phyloP scores from a whole-genome alignment of 2,888 invertebrate species.

The Subacronicta megacephala region DNA sequence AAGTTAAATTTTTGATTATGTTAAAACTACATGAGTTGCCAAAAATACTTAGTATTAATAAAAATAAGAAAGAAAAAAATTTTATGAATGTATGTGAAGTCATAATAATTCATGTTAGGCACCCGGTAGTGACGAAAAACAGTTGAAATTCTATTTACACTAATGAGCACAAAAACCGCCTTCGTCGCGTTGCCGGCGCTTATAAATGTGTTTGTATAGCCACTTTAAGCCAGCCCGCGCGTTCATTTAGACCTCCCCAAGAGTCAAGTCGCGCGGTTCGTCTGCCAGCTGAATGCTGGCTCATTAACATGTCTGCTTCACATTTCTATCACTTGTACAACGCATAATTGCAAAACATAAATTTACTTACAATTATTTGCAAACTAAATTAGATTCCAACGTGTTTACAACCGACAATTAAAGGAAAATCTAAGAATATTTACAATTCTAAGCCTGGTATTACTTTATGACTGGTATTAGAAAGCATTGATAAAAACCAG shows the following conservation, averaged over 20 bases:
- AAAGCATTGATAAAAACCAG: constrained; percentile 37
- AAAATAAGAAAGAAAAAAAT: too few species aligned
- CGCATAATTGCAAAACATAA: constrained; percentile 31
- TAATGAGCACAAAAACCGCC: constrained; percentile 47
- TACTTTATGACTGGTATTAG: constrained; percentile 33
- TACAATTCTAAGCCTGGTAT: constrained; percentile 23
- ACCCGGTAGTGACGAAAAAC: constrained; percentile 10
- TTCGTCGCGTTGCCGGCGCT: constrained; percentile 18
- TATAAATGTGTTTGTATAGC: constrained; percentile 21
- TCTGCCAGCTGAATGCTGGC: constrained; percentile 43
- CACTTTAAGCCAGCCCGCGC: constrained; percentile 44
- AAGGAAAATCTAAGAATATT: constrained; percentile 22
- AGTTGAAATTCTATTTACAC: constrained; percentile 29
- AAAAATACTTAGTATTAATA: too few species aligned
- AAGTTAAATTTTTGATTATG: too few species aligned
- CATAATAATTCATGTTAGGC: too few species aligned
- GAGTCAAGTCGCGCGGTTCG: constrained; percentile 33
- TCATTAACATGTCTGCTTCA: constrained; percentile 52
- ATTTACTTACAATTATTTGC: constrained; percentile 5
- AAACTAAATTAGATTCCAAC: constrained; percentile 34
- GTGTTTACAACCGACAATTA: constrained; percentile 19
- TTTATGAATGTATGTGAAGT: too few species aligned
- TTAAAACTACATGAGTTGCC: too few species aligned
- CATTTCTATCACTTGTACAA: constrained; percentile 16
- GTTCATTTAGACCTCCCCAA: constrained; percentile 46